A percentile compares a stretch with the other conserved stretches of the same genome.
Conservation (phyloP, 2,113 vertebrate genomes). For the Plecturocebus donacophilus region DNA sequence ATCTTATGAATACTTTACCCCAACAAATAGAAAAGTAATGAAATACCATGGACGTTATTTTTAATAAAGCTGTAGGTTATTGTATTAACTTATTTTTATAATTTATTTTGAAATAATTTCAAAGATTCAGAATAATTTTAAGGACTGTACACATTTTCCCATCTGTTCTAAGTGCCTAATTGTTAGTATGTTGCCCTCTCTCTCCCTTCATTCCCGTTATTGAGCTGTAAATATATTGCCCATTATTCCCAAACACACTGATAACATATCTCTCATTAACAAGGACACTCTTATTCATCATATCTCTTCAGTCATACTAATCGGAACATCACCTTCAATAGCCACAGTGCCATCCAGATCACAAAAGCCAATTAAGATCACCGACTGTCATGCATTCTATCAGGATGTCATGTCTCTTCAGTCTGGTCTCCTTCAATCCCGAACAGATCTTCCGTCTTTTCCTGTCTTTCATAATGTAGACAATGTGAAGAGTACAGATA, state of each 20-base stretch:
- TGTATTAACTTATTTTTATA: background rate
- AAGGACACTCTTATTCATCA: background rate
- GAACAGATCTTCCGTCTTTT: background rate
- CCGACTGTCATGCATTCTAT: background rate
- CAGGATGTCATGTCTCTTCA: background rate
- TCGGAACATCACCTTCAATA: background rate
- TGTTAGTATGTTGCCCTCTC: background rate
- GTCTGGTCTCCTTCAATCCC: background rate
- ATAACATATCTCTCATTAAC: background rate
- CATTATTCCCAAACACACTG: background rate
- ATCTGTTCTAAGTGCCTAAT: background rate
- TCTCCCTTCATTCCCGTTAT: background rate
- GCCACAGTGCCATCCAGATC: background rate
- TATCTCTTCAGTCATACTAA: background rate
- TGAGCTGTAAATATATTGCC: background rate
- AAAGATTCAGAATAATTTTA: background rate
- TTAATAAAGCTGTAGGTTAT: background rate
- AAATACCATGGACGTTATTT: background rate
- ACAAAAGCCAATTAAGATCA: background rate
- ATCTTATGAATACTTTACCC: background rate
- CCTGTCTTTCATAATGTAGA: background rate
- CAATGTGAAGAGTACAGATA: background rate
- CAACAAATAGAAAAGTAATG: background rate
- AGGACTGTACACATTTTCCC: background rate
- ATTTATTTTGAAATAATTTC: slow-evolving; percentile 9